Conservation (phyloP, 2,888 invertebrate species). For the Microctonus brassicae region DNA sequence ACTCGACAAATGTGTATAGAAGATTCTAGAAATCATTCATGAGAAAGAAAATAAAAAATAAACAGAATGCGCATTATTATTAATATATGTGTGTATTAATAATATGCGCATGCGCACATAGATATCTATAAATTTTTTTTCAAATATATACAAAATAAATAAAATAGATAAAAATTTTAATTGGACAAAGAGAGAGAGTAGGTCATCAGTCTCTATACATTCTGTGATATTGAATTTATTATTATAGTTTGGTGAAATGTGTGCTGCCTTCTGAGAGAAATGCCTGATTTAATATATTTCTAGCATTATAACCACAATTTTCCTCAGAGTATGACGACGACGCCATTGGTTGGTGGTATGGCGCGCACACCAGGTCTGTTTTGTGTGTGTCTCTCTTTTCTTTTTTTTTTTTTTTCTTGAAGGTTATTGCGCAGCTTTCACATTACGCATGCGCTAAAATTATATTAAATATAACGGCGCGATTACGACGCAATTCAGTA, state of each 20-base stretch:
- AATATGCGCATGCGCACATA: not conserved
- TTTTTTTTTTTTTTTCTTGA: not conserved
- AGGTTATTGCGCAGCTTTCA: conserved; percentile 1
- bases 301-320: not conserved
- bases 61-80: too few species aligned
- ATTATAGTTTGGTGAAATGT: not conserved
- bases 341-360: too few species aligned
- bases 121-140: not conserved
- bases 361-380: too few species aligned
- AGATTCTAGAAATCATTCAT: not conserved
- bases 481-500: not conserved
- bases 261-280: not conserved
- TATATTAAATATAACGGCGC: not conserved
- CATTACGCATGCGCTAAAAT: not conserved
- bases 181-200: not conserved
- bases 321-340: not conserved
- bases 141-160: not conserved
- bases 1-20: too few species aligned
- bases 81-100: too few species aligned
- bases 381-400: not conserved
- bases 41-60: too few species aligned
- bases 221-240: not conserved
- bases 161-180: not conserved
- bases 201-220: not conserved
- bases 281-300: not conserved